Evolutionary conservation across 2,888 invertebrate genomes (phyloP).

Genomic region (Dynastes maya): DNA sequence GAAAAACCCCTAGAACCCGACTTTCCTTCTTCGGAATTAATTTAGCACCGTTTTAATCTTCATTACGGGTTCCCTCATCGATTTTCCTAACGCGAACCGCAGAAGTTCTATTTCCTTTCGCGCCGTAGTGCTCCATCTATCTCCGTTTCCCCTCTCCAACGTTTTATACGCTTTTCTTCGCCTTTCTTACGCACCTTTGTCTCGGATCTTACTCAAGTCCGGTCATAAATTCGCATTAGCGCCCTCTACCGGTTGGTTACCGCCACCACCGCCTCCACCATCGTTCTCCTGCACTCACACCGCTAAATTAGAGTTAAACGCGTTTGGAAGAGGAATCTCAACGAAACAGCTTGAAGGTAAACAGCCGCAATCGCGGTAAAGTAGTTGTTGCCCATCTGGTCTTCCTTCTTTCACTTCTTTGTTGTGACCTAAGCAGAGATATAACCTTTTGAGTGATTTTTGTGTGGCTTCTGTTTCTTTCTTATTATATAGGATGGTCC

Average conservation of each 20-base stretch:
- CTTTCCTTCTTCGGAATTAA: constrained; percentile 18
- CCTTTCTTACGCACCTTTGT: constrained; percentile 37
- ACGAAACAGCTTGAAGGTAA: constrained; percentile 45
- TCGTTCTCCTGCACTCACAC: background rate
- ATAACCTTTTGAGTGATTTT: constrained; percentile 16
- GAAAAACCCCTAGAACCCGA: background rate
- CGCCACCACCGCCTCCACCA: background rate
- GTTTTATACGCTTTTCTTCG: constrained; percentile 27
- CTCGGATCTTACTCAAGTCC: constrained; percentile 44
- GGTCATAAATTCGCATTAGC: constrained; percentile 56
- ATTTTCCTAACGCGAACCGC: constrained; percentile 34
- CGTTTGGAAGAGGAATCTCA: background rate
- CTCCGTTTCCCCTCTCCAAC: constrained; percentile 3
- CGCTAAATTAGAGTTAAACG: background rate
- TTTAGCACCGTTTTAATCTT: constrained; percentile 35
- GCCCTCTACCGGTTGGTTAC: constrained; percentile 10
- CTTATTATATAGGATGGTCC: no score
- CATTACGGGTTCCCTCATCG: constrained; percentile 15
- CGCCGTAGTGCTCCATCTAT: no score
- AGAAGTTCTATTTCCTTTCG: constrained; percentile 12
- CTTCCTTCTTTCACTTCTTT: constrained; percentile 51
- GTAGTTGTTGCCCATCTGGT: constrained; percentile 52
- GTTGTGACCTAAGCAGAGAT: constrained; percentile 34
- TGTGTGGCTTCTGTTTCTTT: constrained; percentile 13
- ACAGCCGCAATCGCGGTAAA: constrained; percentile 50